Conservation (phyloP, 2,888 invertebrate genomes). For the Tribolium freemani region DNA sequence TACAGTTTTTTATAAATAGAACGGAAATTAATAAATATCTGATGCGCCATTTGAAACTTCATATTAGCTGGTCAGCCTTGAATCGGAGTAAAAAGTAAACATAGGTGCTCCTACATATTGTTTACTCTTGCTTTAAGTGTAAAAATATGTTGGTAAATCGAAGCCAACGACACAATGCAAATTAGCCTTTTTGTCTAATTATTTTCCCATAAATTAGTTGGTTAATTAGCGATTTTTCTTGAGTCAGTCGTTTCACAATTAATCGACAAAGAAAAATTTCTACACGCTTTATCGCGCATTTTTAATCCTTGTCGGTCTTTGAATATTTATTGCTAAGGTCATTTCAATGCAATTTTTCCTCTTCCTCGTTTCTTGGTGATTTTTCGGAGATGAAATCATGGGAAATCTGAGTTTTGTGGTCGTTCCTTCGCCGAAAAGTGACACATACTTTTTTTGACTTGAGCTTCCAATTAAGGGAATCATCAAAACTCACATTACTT, state of each 20-base stretch:
- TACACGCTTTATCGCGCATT: neutral
- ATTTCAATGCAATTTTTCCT: neutral
- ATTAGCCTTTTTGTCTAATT: neutral
- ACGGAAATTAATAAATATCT: too few relatives aligned
- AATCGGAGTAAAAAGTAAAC: neutral
- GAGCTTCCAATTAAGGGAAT: too few relatives aligned
- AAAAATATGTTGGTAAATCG: neutral
- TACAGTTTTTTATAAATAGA: too few relatives aligned
- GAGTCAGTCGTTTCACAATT: neutral
- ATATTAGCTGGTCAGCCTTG: neutral
- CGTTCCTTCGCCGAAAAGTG: neutral
- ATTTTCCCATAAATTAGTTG: neutral
- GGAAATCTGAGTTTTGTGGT: neutral
- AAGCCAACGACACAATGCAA: too few relatives aligned
- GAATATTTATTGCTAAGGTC: neutral
- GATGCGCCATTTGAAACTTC: neutral
- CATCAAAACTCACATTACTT: too few relatives aligned
- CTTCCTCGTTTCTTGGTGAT: neutral
- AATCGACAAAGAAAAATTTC: neutral
- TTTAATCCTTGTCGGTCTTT: neutral
- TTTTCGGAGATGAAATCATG: neutral
- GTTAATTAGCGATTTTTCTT: neutral
- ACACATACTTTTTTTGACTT: neutral
- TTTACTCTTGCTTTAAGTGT: neutral
- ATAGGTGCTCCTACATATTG: neutral